Conservation (phyloP, 2,113 vertebrate genomes). For the Sardina pilchardus region DNA sequence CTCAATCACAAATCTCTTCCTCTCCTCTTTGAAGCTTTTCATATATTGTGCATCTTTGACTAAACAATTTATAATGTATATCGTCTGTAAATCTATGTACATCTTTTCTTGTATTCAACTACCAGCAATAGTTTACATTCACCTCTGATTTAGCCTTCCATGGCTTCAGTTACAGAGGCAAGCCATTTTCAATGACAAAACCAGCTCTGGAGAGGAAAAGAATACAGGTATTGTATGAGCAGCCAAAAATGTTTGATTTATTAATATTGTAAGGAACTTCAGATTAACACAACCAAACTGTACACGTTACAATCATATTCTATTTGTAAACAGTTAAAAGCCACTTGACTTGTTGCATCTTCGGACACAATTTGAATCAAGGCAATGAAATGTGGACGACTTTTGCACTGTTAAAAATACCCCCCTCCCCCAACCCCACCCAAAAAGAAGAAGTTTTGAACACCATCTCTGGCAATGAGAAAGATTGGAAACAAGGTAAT, state of each 20-base stretch:
- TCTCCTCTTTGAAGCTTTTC: constrained; percentile 50
- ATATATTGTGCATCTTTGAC: constrained; percentile 64
- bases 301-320: constrained; percentile 99
- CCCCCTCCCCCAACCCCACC: constrained; percentile 80
- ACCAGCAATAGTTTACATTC: constrained; percentile 70
- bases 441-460: constrained; percentile 59
- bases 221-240: constrained; percentile 69
- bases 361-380: constrained; percentile 97
- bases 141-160: constrained; percentile 51
- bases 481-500: constrained; percentile 70
- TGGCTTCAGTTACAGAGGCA: constrained; percentile 45
- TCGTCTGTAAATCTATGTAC: constrained; percentile 54
- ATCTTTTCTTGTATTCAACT: constrained; percentile 52
- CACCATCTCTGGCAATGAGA: constrained; percentile 87
- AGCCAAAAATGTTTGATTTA: constrained; percentile 86
- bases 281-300: constrained; percentile 89
- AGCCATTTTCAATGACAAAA: constrained; percentile 46
- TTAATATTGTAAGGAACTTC: constrained; percentile 88
- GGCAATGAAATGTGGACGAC: constrained; percentile 99
- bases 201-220: constrained; percentile 43
- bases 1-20: constrained; percentile 4
- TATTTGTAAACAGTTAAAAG: constrained; percentile 99
- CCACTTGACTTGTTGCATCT: constrained; percentile 98
- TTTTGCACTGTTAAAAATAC: constrained; percentile 86
- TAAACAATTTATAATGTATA: constrained; percentile 65